Evolutionary conservation across 1,140 invertebrate species (phyloP).

Genomic region (Cherax quadricarinatus): DNA sequence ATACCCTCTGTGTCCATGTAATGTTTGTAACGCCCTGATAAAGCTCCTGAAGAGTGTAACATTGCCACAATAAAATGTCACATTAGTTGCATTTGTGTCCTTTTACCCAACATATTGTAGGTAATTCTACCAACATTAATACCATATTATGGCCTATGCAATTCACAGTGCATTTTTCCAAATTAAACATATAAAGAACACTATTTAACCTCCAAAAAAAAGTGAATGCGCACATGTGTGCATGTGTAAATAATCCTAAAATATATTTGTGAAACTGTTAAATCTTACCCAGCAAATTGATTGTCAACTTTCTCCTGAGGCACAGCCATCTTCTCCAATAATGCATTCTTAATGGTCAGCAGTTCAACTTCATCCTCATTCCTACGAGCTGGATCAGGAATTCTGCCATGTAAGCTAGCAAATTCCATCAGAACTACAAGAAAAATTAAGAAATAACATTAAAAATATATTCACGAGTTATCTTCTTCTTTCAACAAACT

Average conservation of each 20-base stretch:
- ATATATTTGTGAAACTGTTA: too few species aligned
- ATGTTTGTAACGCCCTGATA: too few species aligned
- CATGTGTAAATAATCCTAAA: neutral
- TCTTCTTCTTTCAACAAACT: too few species aligned
- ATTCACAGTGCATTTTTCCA: too few species aligned
- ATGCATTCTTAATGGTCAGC: slow-evolving; percentile 81
- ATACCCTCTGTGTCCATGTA: too few species aligned
- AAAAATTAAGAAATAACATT: slow-evolving; percentile 73
- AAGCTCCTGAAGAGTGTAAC: too few species aligned
- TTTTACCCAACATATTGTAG: too few species aligned
- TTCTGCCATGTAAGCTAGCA: slow-evolving; percentile 82
- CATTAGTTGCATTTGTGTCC: too few species aligned
- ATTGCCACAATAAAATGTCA: too few species aligned
- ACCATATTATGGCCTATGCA: too few species aligned
- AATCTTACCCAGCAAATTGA: slow-evolving; percentile 79
- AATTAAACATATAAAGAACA: neutral
- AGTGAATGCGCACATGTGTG: neutral
- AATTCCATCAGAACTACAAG: slow-evolving; percentile 85
- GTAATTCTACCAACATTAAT: too few species aligned
- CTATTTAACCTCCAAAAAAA: neutral
- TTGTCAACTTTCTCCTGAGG: slow-evolving; percentile 78
- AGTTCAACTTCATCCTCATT: slow-evolving; percentile 82
- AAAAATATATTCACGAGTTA: too few species aligned
- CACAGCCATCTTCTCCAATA: slow-evolving; percentile 78
- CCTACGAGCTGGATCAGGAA: slow-evolving; percentile 82